Percentiles rank a stretch among this genome's conserved stretches.
These are phyloP conservation scores for Pseudorhombus dupliciocellatus DNA, from an alignment of 2,113 vertebrate genomes.

Conservation along the genomic window DNA sequence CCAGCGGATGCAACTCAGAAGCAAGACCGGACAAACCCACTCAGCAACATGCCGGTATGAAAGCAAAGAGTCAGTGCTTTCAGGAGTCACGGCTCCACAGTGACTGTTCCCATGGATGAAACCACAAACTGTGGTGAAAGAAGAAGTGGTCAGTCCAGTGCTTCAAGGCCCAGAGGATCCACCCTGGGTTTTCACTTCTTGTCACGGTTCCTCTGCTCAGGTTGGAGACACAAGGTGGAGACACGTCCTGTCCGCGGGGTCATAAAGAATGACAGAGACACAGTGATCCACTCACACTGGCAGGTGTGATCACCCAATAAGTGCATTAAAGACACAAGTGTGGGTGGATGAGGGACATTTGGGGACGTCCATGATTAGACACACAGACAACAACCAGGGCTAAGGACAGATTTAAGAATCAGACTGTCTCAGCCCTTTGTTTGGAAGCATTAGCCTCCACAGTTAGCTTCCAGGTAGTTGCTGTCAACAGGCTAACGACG, in stretches of 20 bases:
- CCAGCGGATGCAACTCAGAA: conserved; percentile 40
- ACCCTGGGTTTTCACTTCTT: conserved; percentile 62
- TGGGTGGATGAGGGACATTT: not conserved
- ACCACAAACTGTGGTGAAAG: conserved; percentile 7
- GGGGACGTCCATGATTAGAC: too few species aligned
- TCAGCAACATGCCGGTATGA: conserved; percentile 66
- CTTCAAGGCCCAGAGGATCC: conserved; percentile 20
- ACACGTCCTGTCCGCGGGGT: too few species aligned
- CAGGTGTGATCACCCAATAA: not conserved
- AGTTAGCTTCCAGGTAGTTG: not conserved
- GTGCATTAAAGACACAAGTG: not conserved
- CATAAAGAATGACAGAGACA: not conserved
- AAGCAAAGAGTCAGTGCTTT: conserved; percentile 62
- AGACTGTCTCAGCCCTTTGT: not conserved
- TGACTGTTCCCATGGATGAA: conserved; percentile 43
- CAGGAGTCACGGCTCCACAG: not conserved
- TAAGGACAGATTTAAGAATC: not conserved
- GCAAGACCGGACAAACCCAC: conserved; percentile 38
- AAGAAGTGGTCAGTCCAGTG: conserved; percentile 24
- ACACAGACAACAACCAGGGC: not conserved
- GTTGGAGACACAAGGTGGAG: not conserved
- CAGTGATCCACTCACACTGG: too few species aligned
- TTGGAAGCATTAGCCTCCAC: not conserved
- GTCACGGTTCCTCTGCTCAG: not conserved
- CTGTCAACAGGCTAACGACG: not conserved